phyloP scores from a whole-genome alignment of 2,113 vertebrate genomes.

The Alethe diademata region DNA sequence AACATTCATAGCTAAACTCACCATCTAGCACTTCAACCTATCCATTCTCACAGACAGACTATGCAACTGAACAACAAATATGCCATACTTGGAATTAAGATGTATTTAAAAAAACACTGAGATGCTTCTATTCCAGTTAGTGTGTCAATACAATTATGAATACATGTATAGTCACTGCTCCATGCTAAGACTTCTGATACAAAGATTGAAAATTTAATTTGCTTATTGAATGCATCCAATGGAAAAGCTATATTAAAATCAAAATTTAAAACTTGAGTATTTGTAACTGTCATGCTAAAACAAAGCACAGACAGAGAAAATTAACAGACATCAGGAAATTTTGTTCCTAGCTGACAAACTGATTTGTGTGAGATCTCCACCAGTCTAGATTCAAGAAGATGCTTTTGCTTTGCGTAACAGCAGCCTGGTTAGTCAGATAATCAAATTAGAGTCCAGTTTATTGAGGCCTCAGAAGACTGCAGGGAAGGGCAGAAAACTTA shows the following conservation, averaged over 20 bases:
- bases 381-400: constrained; percentile 26
- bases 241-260: neutral
- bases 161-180: neutral
- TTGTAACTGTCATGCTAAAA: constrained; percentile 20
- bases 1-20: neutral
- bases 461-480: neutral
- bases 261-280: neutral
- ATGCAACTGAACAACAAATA: neutral
- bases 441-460: neutral
- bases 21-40: neutral
- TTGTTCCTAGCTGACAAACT: neutral
- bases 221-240: neutral
- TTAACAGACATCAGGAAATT: constrained; percentile 29
- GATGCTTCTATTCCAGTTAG: neutral
- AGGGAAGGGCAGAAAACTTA: neutral
- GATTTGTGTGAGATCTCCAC: neutral
- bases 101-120: neutral
- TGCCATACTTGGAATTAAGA: neutral
- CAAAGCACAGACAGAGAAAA: neutral
- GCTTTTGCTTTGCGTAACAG: neutral
- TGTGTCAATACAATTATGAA: neutral
- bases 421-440: neutral
- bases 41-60: neutral
- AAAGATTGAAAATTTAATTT: constrained; percentile 11
- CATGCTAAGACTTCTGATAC: neutral